These are phyloP conservation scores for Microplitis deprimator DNA, from an alignment of 2,888 invertebrate species.

Conservation along the genomic window DNA sequence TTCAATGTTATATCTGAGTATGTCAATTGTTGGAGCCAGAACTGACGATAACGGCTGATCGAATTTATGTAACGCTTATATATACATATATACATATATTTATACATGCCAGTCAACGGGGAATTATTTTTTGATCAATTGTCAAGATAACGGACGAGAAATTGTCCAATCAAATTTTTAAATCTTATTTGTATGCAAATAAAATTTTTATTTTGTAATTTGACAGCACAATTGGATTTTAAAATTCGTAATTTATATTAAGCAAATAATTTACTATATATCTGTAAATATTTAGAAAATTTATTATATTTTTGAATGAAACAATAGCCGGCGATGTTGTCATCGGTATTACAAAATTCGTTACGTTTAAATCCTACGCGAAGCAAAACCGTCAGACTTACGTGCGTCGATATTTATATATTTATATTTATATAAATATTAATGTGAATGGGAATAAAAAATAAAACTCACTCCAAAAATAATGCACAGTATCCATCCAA, in stretches of 20 bases:
- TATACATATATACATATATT: background rate
- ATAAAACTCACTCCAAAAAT: constrained; percentile 70
- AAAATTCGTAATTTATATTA: background rate
- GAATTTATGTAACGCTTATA: constrained; percentile 25
- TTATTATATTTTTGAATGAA: constrained; percentile 29
- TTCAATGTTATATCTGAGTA: background rate
- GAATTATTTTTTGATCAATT: constrained; percentile 3
- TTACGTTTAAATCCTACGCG: constrained; percentile 37
- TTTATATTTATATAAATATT: background rate
- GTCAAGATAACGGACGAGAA: background rate
- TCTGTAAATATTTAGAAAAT: background rate
- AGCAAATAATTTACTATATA: background rate
- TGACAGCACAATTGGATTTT: background rate
- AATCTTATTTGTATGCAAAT: background rate
- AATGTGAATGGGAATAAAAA: constrained; percentile 24
- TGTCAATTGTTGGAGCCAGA: constrained; percentile 25
- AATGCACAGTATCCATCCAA: constrained; percentile 72
- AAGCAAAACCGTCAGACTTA: constrained; percentile 28
- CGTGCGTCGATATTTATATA: too few species aligned
- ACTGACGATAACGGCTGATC: constrained; percentile 29
- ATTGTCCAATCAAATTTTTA: background rate
- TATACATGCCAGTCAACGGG: background rate
- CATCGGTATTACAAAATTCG: constrained; percentile 43
- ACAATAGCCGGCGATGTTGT: constrained; percentile 40
- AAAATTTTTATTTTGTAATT: background rate